Evolutionary conservation across 2,797 vertebrate genomes (phyloP).

Genomic region (Avahi laniger): DNA sequence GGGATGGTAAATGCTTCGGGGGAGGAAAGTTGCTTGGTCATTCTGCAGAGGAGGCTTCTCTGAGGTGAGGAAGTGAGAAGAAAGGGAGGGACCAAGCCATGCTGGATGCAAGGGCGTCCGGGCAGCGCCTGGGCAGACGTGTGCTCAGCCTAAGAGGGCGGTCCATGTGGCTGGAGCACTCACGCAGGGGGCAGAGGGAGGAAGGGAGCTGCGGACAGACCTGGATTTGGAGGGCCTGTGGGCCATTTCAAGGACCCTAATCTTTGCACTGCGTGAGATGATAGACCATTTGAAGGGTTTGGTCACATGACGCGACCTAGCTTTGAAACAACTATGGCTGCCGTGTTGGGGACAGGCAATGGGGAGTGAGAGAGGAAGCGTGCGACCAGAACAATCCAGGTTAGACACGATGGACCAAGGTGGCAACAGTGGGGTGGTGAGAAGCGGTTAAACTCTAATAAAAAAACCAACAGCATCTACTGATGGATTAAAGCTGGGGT

Average conservation of each 20-base stretch:
- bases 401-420: too few relatives aligned
- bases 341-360: neutral
- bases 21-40: neutral
- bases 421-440: neutral
- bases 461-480: constrained; percentile 2
- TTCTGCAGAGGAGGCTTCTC: neutral
- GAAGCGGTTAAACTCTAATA: neutral
- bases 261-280: neutral
- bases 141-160: neutral
- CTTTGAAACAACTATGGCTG: neutral
- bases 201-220: neutral
- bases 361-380: neutral
- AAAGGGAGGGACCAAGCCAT: neutral
- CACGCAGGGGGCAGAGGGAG: accelerated
- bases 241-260: neutral
- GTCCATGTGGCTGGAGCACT: accelerated
- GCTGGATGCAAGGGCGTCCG: neutral
- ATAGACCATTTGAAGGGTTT: neutral
- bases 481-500: neutral
- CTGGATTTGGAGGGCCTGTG: accelerated
- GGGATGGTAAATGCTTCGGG: neutral
- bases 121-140: neutral
- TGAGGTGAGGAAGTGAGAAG: neutral
- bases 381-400: neutral
- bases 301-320: neutral